phyloP scores from a whole-genome alignment of 2,888 invertebrate genomes.

The Stramonita haemastoma region DNA sequence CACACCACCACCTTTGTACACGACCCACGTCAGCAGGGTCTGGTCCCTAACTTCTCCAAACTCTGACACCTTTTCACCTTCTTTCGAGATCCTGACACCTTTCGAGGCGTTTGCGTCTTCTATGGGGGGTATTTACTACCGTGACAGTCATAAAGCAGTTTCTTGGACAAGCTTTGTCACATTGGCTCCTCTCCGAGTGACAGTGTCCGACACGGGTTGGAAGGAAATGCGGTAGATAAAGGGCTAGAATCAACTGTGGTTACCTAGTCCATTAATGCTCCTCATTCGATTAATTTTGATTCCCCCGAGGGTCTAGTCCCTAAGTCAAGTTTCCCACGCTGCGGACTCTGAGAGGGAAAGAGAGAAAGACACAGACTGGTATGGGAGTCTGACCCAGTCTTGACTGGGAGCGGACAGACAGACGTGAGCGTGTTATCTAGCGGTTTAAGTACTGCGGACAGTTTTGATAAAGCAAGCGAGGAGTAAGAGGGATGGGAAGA shows the following conservation, averaged over 20 bases:
- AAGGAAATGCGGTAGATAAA: not conserved
- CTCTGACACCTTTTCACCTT: too few species aligned
- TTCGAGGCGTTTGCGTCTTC: too few species aligned
- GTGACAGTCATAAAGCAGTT: not conserved
- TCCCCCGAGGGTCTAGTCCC: not conserved
- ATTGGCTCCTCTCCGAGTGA: not conserved
- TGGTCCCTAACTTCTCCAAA: too few species aligned
- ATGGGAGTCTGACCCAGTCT: too few species aligned
- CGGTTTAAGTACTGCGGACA: too few species aligned
- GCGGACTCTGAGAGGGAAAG: not conserved
- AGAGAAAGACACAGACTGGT: not conserved
- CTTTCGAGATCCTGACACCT: too few species aligned
- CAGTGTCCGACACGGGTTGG: not conserved
- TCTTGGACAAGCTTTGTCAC: not conserved
- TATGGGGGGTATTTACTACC: too few species aligned
- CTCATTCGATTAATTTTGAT: not conserved
- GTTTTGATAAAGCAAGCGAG: not conserved
- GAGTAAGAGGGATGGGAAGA: not conserved
- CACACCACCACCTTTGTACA: too few species aligned
- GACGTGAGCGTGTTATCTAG: too few species aligned
- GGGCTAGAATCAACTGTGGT: not conserved
- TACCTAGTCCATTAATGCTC: not conserved
- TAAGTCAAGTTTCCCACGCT: conserved; percentile 5
- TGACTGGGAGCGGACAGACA: not conserved
- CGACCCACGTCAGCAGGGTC: too few species aligned